Evolutionary conservation across 2,888 invertebrate genomes (phyloP).

Genomic region (Ctenicera cuprea): DNA sequence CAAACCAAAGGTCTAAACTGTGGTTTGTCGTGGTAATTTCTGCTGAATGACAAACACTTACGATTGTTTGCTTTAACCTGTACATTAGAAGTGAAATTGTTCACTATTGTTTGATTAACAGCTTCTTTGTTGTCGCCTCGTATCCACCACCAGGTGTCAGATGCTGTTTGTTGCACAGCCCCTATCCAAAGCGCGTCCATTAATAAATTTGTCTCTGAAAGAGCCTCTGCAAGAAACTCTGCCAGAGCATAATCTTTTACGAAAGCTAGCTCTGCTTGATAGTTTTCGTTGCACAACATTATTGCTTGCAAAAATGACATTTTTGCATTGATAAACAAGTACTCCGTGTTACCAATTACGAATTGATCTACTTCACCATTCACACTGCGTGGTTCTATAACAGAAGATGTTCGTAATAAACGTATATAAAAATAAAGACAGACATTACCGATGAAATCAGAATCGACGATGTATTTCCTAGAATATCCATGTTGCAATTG

Average conservation of each 20-base stretch:
- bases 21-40: slow-evolving; percentile 30
- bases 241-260: slow-evolving; percentile 73
- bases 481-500: no score
- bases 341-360: not conserved
- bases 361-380: not conserved
- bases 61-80: not conserved
- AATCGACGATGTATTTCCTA: no score
- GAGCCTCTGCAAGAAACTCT: slow-evolving; percentile 72
- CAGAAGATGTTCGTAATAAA: not conserved
- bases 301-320: not conserved
- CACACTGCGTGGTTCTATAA: slow-evolving; percentile 8
- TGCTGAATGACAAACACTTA: slow-evolving; percentile 8
- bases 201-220: slow-evolving; percentile 72
- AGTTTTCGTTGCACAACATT: not conserved
- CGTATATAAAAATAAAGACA: no score
- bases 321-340: not conserved
- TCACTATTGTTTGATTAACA: not conserved
- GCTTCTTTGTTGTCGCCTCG: not conserved
- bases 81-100: not conserved
- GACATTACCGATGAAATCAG: no score
- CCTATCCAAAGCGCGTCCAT: slow-evolving; percentile 66
- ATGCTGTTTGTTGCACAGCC: not conserved
- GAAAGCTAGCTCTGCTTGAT: slow-evolving; percentile 66
- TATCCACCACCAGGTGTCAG: not conserved
- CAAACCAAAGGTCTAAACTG: slow-evolving; percentile 18